Conservation (phyloP, 1,140 invertebrate species). For the Saxidomus purpurata region DNA sequence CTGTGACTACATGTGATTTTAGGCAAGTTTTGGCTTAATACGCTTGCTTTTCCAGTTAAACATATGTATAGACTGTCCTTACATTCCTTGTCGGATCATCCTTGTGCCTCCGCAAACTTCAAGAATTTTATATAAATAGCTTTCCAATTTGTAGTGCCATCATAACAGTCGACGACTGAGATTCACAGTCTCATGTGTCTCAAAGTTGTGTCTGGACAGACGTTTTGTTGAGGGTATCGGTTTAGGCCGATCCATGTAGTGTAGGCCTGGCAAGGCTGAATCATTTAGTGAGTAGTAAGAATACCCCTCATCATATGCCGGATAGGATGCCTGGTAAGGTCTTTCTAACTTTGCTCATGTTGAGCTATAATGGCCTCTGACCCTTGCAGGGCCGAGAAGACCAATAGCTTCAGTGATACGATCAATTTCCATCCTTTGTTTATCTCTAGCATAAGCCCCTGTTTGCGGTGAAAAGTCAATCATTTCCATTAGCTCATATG, state of each 20-base stretch:
- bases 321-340: not conserved
- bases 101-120: not conserved
- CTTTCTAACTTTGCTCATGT: not conserved
- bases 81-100: not conserved
- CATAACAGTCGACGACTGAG: not conserved
- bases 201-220: not conserved
- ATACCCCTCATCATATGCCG: not conserved
- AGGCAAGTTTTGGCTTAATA: slow-evolving; percentile 1
- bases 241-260: not conserved
- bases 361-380: not conserved
- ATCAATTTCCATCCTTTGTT: not conserved
- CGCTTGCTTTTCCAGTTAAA: not conserved
- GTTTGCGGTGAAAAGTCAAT: not conserved
- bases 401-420: not conserved
- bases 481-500: not conserved
- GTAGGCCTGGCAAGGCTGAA: not conserved
- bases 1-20: slow-evolving; percentile 3
- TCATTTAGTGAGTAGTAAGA: not conserved
- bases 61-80: not conserved
- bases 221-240: not conserved
- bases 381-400: not conserved
- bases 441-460: not conserved
- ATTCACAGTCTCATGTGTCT: not conserved
- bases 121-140: not conserved
- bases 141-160: slow-evolving; percentile 17